These are phyloP conservation scores for Ctenosaura bakeri DNA, from an alignment of 2,797 vertebrate genomes.

Conservation along the genomic window DNA sequence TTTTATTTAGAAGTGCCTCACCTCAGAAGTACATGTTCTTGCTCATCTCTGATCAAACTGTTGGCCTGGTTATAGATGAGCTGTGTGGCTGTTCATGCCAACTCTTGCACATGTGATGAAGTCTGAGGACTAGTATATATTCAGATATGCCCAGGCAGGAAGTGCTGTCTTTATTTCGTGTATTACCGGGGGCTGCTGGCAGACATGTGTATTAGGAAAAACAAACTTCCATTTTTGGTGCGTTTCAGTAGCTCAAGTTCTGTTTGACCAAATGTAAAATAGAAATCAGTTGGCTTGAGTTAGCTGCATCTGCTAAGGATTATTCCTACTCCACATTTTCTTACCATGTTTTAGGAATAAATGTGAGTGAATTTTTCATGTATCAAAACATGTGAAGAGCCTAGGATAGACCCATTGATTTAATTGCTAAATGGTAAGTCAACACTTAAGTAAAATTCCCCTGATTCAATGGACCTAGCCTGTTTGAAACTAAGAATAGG, in stretches of 20 bases:
- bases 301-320: neutral
- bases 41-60: constrained; percentile 46
- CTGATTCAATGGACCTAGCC: neutral
- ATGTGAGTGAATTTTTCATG: neutral
- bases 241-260: neutral
- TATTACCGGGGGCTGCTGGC: constrained; percentile 29
- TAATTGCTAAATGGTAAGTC: neutral
- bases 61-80: constrained; percentile 39
- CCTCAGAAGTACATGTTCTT: constrained; percentile 55
- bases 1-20: constrained; percentile 19
- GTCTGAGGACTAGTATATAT: constrained; percentile 48
- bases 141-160: constrained; percentile 57
- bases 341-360: constrained; percentile 6
- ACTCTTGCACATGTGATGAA: constrained; percentile 40
- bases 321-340: neutral
- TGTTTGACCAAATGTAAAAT: constrained; percentile 40
- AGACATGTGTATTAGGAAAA: constrained; percentile 34
- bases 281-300: neutral
- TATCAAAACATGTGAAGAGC: neutral
- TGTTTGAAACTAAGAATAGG: neutral
- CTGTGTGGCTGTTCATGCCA: constrained; percentile 54
- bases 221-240: constrained; percentile 1
- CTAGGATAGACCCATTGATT: neutral
- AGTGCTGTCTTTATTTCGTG: constrained; percentile 45
- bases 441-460: neutral